Conservation (phyloP, 2,888 invertebrate species). For the Ptilodon capucinus region DNA sequence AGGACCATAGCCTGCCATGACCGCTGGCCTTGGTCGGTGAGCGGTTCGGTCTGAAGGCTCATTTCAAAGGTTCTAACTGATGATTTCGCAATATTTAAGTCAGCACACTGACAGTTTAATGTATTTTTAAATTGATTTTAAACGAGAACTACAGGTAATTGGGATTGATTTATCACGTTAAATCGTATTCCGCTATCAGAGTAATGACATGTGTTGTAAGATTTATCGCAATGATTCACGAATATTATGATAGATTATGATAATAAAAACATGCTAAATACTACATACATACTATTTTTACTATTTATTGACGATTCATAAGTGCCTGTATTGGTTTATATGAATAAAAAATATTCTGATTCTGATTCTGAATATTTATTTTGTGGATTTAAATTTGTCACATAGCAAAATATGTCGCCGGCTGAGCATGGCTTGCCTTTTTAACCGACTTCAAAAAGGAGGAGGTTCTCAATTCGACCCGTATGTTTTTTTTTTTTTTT, state of each 20-base stretch:
- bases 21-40: constrained; percentile 72
- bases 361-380: background rate
- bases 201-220: background rate
- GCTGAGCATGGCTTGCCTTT: too few species aligned
- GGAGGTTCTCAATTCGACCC: too few species aligned
- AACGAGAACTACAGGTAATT: constrained; percentile 1
- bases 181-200: constrained; percentile 2
- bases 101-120: constrained; percentile 29
- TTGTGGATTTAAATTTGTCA: too few species aligned
- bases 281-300: background rate
- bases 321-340: too few species aligned
- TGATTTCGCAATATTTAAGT: constrained; percentile 56
- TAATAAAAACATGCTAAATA: background rate
- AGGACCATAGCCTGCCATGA: constrained; percentile 73
- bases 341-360: too few species aligned
- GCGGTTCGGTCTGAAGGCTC: constrained; percentile 60
- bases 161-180: constrained; percentile 4
- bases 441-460: too few species aligned
- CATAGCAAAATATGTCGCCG: too few species aligned
- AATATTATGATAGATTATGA: background rate
- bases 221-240: background rate
- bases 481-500: too few species aligned
- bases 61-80: constrained; percentile 55
- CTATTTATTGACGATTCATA: background rate
- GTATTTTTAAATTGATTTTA: constrained; percentile 10